These are phyloP conservation scores for Cheumatopsyche charites DNA, from an alignment of 1,140 invertebrate genomes.

Conservation along the genomic window DNA sequence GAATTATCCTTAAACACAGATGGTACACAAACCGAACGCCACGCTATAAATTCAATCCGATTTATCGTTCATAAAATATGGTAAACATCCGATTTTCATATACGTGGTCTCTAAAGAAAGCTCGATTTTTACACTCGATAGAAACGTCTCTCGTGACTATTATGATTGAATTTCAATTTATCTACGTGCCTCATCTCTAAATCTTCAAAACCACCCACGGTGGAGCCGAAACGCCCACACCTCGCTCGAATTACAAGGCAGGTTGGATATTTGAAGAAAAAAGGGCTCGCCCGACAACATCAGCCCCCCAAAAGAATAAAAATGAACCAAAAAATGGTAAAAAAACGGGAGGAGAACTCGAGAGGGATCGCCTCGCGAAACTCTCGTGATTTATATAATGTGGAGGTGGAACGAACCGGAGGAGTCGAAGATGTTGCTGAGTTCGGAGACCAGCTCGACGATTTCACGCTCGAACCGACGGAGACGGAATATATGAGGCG, in stretches of 20 bases:
- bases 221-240: conserved; percentile 24
- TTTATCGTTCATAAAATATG: conserved; percentile 4
- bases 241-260: background rate
- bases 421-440: background rate
- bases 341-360: background rate
- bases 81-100: conserved; percentile 2
- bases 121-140: too few species aligned
- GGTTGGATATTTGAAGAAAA: too few species aligned
- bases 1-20: conserved; percentile 27
- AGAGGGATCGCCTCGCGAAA: background rate
- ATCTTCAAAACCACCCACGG: conserved; percentile 26
- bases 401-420: background rate
- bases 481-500: conserved; percentile 26
- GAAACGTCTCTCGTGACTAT: background rate
- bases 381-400: background rate
- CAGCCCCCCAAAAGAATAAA: background rate
- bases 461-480: conserved; percentile 30
- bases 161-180: conserved; percentile 19
- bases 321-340: background rate
- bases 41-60: background rate
- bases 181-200: background rate
- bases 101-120: too few species aligned
- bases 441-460: background rate
- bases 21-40: background rate
- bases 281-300: too few species aligned